These are phyloP conservation scores for Bubo scandiacus DNA, from an alignment of 2,113 vertebrate genomes.

Conservation along the genomic window DNA sequence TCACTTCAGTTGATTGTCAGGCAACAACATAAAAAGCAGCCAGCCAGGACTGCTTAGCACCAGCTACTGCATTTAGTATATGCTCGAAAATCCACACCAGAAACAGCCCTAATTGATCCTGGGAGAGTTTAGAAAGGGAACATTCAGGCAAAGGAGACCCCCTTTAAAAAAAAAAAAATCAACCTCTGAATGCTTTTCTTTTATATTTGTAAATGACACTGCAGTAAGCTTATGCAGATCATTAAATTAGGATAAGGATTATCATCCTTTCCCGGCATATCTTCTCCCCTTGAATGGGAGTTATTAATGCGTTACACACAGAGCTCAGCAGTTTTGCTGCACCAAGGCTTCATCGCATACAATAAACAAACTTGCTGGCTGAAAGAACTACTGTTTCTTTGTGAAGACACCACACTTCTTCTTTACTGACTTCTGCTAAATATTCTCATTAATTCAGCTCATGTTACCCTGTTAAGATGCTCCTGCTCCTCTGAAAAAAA, in stretches of 20 bases:
- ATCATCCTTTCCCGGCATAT: background rate
- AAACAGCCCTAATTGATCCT: background rate
- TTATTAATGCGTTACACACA: background rate
- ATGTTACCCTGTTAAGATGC: background rate
- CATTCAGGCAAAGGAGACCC: background rate
- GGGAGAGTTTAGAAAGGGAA: background rate
- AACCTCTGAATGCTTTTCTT: conserved; percentile 2
- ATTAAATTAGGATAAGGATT: background rate
- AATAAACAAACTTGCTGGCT: background rate
- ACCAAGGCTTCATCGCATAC: background rate
- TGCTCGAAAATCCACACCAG: background rate
- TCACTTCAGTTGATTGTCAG: background rate
- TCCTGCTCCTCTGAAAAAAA: background rate
- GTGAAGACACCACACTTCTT: background rate
- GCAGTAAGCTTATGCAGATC: background rate
- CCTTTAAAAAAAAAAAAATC: background rate
- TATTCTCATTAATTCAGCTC: background rate
- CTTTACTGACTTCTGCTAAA: background rate
- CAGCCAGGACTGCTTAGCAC: background rate
- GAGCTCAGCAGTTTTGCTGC: background rate
- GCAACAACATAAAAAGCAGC: background rate
- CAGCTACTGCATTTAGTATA: background rate
- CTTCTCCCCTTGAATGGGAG: background rate
- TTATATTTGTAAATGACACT: background rate
- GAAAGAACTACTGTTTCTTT: background rate